Evolutionary conservation across 2,888 invertebrate genomes (phyloP).

Genomic region (Nymphalis polychloros): DNA sequence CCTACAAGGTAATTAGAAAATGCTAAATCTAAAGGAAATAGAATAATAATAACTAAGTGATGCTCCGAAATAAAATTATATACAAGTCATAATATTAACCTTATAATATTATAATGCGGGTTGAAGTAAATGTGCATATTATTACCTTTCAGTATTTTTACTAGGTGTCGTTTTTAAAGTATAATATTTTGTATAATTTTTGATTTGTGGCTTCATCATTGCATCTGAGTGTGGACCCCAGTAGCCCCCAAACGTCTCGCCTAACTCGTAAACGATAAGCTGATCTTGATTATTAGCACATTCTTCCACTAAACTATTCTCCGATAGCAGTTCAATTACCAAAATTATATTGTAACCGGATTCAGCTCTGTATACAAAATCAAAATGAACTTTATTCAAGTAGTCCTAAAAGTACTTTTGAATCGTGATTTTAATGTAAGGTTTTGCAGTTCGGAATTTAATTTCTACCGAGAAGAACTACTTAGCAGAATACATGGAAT

Average conservation of each 20-base stretch:
- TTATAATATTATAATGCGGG: background rate
- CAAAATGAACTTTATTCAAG: no score
- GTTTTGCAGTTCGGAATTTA: no score
- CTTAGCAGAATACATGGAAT: no score
- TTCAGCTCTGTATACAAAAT: constrained; percentile 55
- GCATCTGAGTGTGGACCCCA: constrained; percentile 65
- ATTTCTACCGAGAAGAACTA: no score
- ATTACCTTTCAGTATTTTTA: constrained; percentile 35
- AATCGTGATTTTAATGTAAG: no score
- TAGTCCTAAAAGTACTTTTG: no score
- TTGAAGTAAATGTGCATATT: background rate
- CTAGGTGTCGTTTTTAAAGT: constrained; percentile 52
- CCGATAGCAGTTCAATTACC: constrained; percentile 54
- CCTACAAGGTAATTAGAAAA: no score
- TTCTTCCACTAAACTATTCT: constrained; percentile 43
- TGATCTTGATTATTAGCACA: constrained; percentile 54
- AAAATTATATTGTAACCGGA: constrained; percentile 66
- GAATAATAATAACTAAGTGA: no score
- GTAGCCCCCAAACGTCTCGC: constrained; percentile 71
- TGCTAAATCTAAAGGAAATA: no score
- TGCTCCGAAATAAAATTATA: no score
- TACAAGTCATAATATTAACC: no score
- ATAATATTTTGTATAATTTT: constrained; percentile 46
- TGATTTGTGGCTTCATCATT: constrained; percentile 41
- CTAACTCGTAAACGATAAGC: constrained; percentile 63